These are phyloP conservation scores for Silurus glanis DNA, from an alignment of 2,113 vertebrate species.

Conservation along the genomic window DNA sequence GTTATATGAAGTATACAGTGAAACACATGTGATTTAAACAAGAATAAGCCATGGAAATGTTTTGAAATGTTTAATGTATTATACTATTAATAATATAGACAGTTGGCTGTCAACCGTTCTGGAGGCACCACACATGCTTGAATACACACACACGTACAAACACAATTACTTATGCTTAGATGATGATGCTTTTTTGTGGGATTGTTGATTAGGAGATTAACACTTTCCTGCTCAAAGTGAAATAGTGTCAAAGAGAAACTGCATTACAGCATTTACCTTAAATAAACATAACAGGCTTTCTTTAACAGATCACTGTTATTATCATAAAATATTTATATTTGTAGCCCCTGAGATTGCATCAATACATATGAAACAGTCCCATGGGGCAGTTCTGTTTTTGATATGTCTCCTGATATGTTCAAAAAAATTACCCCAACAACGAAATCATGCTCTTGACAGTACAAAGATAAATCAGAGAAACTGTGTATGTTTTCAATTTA, in stretches of 20 bases:
- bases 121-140: conserved; percentile 15
- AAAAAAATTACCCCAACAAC: neutral
- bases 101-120: neutral
- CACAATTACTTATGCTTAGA: conserved; percentile 37
- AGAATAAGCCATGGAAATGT: too few relatives aligned
- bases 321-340: conserved; percentile 23
- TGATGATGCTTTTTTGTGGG: conserved; percentile 27
- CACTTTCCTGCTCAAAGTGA: conserved; percentile 27
- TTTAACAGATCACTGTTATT: conserved; percentile 21
- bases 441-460: neutral
- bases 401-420: neutral
- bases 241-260: conserved; percentile 19
- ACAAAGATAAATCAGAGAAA: conserved; percentile 35
- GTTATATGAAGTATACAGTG: neutral
- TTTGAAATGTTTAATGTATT: neutral
- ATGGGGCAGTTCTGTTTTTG: neutral
- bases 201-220: conserved; percentile 33
- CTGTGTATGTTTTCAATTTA: neutral
- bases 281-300: conserved; percentile 38
- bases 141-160: conserved; percentile 27
- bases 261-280: conserved; percentile 33
- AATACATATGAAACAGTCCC: neutral
- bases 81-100: neutral
- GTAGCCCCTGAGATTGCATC: neutral
- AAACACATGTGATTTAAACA: neutral